Evolutionary conservation across 1,140 invertebrate species (phyloP), one percentile per base, ranked within the genome.

Genomic region (Calephelis nemesis): DNA sequence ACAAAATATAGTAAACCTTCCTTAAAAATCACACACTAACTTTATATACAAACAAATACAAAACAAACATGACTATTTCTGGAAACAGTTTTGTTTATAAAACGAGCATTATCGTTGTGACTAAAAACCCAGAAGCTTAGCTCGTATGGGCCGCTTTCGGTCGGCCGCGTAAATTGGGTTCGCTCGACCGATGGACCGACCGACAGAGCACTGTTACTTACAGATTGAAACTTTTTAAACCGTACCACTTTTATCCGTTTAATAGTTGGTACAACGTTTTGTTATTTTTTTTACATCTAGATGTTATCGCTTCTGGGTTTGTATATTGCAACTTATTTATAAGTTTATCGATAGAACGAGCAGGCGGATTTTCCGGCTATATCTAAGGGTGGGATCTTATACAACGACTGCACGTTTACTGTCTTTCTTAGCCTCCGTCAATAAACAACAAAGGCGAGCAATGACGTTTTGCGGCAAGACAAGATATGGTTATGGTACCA

Each of bases 171-270:
- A 69, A 63, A 69, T 69, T 69, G 62, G 67, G 15, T 62, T 49
- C 47, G 54, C 64, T 65, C 63, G 65, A 67, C 65, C 65, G 65
- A 67, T 45, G 52, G 40, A 19, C 47, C 39, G 47, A 60, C 52
- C 58, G 58, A 58, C 30, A 12, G 54, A 58, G 30, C 30, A 30
- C 52, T 54, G 15, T 52, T 66, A 66, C 54, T 60, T 67, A 67
- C 52, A 60, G 52, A 67, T 48, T 67, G 65, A 67, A 67, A 67
- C 65, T 67, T 67, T 67, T 60, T 47, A 60, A 67, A 58, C 65
- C 65, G 60, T 60, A 67, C 52, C 65, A 67, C 50, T 67, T 60
- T 67, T 58, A 58, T 67, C 52, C 52, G 15, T 67, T 67, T 47
- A 47, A 40, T 64, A 63, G 47, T 30, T 64, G 30, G 30, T 30